phyloP scores from a whole-genome alignment of 2,888 invertebrate genomes.

The Uloborus plumipes region DNA sequence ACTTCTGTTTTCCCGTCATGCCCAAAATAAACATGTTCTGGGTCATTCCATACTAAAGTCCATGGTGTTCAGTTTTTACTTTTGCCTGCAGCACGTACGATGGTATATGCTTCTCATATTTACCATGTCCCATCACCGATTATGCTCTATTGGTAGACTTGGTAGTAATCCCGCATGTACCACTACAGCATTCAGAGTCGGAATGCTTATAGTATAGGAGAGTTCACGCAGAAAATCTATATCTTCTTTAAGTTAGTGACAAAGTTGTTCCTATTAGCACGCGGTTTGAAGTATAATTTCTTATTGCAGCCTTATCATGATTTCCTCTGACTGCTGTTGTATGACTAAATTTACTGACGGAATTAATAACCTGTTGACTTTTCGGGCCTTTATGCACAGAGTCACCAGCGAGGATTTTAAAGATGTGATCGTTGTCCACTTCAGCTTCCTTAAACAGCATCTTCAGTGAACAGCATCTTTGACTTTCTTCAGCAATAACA shows the following conservation, averaged over 20 bases:
- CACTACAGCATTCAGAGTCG: constrained; percentile 68
- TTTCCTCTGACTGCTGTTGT: constrained; percentile 70
- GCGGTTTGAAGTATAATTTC: constrained; percentile 67
- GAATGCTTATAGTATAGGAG: constrained; percentile 71
- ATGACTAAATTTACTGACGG: constrained; percentile 65
- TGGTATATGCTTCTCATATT: too few species aligned
- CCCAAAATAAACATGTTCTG: constrained; percentile 72
- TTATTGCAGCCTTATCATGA: constrained; percentile 70
- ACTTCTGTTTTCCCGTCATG: constrained; percentile 70
- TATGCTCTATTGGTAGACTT: constrained; percentile 68
- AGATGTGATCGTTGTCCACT: constrained; percentile 51
- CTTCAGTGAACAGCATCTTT: too few species aligned
- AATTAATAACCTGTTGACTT: constrained; percentile 68
- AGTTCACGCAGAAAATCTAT: constrained; percentile 69
- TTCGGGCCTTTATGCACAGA: constrained; percentile 72
- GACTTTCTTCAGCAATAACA: too few species aligned
- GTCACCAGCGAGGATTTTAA: constrained; percentile 70
- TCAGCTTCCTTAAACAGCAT: constrained; percentile 68
- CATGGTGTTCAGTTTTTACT: constrained; percentile 69
- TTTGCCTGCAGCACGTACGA: constrained; percentile 70
- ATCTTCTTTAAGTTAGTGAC: too few species aligned
- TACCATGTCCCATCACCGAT: too few species aligned
- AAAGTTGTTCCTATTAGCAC: too few species aligned
- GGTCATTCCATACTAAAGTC: constrained; percentile 70
- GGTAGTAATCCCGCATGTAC: constrained; percentile 72